A percentile compares a stretch with the other conserved stretches of the same genome.
Evolutionary conservation across 2,113 vertebrate species (phyloP).

Genomic region (Paraplagusia blochii): DNA sequence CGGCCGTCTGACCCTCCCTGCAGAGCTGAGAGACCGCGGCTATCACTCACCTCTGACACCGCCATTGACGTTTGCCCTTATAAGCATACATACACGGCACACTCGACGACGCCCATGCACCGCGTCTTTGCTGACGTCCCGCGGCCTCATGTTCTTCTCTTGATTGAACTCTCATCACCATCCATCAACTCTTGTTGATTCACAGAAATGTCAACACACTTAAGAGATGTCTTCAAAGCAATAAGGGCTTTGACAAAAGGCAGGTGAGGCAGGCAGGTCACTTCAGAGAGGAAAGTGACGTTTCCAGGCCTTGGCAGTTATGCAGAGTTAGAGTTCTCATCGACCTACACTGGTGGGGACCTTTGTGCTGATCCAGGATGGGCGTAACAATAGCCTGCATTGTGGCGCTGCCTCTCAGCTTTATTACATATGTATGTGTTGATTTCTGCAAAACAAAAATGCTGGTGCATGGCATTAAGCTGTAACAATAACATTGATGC

Average conservation of each 20-base stretch:
- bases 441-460: slow-evolving; percentile 75
- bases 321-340: slow-evolving; percentile 31
- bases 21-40: slow-evolving; percentile 66
- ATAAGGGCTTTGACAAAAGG: slow-evolving; percentile 43
- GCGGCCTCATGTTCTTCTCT: slow-evolving; percentile 56
- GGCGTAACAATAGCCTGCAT: slow-evolving; percentile 62
- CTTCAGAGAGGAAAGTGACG: slow-evolving; percentile 15
- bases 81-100: slow-evolving; percentile 22
- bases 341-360: slow-evolving; percentile 33
- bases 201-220: slow-evolving; percentile 59
- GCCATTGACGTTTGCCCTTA: slow-evolving; percentile 62
- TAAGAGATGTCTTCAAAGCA: slow-evolving; percentile 58
- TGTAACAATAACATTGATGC: slow-evolving; percentile 74
- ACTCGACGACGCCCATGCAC: slow-evolving; percentile 28
- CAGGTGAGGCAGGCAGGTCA: slow-evolving; percentile 53
- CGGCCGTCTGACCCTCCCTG: slow-evolving; percentile 57
- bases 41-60: slow-evolving; percentile 76
- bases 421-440: slow-evolving; percentile 78
- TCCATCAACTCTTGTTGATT: slow-evolving; percentile 66
- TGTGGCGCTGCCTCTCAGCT: slow-evolving; percentile 62
- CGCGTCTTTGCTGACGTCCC: slow-evolving; percentile 45
- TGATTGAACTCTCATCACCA: slow-evolving; percentile 62
- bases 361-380: slow-evolving; percentile 53
- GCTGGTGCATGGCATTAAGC: slow-evolving; percentile 67
- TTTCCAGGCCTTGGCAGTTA: slow-evolving; percentile 18